A percentile compares a stretch with the other conserved stretches of the same genome.
Evolutionary conservation across 2,888 invertebrate species (phyloP).

Genomic region (Tenthredo amoena): DNA sequence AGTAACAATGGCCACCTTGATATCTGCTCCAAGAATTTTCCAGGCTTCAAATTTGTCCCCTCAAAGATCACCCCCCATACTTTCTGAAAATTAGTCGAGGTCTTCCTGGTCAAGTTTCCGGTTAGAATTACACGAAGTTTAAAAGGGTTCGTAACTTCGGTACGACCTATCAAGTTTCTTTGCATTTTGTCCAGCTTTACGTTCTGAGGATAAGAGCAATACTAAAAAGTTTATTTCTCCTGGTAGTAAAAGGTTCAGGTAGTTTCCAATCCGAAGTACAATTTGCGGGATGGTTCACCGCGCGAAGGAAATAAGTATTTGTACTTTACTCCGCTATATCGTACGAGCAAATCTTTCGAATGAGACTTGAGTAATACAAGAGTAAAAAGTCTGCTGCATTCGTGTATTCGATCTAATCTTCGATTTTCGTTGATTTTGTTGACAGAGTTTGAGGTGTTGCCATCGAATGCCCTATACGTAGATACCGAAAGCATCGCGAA

Average conservation of each 20-base stretch:
- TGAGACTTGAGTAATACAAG: not conserved
- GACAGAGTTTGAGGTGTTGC: not conserved
- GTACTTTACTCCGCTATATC: not conserved
- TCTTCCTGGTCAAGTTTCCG: not conserved
- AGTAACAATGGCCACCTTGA: not conserved
- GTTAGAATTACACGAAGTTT: not conserved
- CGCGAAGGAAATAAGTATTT: not conserved
- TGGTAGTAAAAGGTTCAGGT: conserved; percentile 8
- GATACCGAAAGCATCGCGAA: not conserved
- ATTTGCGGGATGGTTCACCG: not conserved
- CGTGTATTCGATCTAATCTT: not conserved
- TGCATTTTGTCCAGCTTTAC: not conserved
- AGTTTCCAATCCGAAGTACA: not conserved
- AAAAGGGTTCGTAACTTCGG: not conserved
- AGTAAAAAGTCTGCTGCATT: not conserved
- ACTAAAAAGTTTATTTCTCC: not conserved
- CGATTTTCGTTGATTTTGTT: not conserved
- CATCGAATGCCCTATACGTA: not conserved
- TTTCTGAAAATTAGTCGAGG: not conserved
- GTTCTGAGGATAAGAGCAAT: not conserved
- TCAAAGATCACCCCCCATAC: not conserved
- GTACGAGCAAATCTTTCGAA: not conserved
- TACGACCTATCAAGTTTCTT: not conserved
- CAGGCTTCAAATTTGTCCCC: not conserved
- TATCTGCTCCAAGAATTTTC: not conserved